Evolutionary conservation across 2,113 vertebrate species (phyloP).

Genomic region (Motacilla alba): DNA sequence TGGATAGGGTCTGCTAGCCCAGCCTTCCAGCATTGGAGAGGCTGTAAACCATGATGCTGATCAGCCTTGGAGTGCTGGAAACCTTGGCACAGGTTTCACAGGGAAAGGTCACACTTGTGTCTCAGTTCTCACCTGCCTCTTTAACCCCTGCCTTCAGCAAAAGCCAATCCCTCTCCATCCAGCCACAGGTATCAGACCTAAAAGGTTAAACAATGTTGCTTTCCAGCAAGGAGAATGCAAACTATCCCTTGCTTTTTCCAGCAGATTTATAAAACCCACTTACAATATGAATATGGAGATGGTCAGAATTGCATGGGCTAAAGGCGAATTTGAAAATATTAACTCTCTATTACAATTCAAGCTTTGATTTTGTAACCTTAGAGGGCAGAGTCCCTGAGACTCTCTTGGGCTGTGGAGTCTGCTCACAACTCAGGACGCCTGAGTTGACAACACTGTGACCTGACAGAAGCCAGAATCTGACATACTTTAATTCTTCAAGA

Average conservation of each 20-base stretch:
- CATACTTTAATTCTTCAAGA: neutral
- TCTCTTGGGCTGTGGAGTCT: neutral
- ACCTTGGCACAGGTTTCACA: neutral
- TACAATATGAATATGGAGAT: slow-evolving; percentile 5
- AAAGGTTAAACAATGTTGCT: neutral
- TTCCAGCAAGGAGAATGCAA: neutral
- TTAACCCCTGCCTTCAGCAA: neutral
- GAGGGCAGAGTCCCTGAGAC: neutral
- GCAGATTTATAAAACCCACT: slow-evolving; percentile 22
- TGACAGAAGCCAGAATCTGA: neutral
- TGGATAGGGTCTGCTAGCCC: neutral
- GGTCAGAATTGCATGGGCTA: neutral
- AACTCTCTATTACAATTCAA: neutral
- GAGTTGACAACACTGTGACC: neutral
- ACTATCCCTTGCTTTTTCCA: neutral
- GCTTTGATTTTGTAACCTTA: neutral
- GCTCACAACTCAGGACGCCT: neutral
- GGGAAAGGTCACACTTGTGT: neutral
- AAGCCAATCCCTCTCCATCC: neutral
- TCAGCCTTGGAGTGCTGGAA: neutral
- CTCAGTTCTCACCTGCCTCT: rapidly evolving
- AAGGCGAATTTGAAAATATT: slow-evolving; percentile 43
- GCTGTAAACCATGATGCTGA: neutral
- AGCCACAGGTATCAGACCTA: rapidly evolving
- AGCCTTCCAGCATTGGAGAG: rapidly evolving